phyloP scores from a whole-genome alignment of 2,888 invertebrate genomes.

The Anaspis maculata region DNA sequence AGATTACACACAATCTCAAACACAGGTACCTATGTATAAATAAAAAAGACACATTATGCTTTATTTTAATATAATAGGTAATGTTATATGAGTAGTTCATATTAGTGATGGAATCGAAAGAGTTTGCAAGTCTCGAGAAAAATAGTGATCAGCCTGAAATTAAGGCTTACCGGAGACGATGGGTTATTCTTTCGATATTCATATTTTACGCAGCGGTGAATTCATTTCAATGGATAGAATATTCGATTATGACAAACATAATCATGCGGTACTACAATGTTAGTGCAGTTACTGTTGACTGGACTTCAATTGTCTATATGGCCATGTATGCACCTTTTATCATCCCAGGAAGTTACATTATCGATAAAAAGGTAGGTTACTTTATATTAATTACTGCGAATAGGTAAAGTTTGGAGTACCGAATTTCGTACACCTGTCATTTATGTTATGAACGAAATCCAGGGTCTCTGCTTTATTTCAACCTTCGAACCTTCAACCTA shows the following conservation, averaged over 20 bases:
- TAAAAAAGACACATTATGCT: too few relatives aligned
- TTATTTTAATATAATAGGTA: too few relatives aligned
- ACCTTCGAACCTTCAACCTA: too few relatives aligned
- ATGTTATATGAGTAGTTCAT: too few relatives aligned
- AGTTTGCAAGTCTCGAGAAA: too few relatives aligned
- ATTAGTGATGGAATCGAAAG: too few relatives aligned
- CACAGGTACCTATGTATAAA: too few relatives aligned
- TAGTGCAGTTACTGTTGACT: constrained; percentile 68
- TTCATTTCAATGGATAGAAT: constrained; percentile 93
- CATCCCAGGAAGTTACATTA: constrained; percentile 89
- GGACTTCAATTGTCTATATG: constrained; percentile 97
- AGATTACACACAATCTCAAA: too few relatives aligned
- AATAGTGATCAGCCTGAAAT: constrained; percentile 39
- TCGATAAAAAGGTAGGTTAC: constrained; percentile 77
- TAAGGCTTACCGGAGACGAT: constrained; percentile 63
- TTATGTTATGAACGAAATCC: constrained; percentile 5
- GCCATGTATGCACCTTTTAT: constrained; percentile 89
- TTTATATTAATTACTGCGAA: neutral
- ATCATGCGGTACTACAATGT: constrained; percentile 69
- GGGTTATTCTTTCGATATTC: constrained; percentile 78
- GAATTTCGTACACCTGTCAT: neutral
- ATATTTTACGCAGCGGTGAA: constrained; percentile 80
- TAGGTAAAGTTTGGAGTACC: constrained; percentile 1
- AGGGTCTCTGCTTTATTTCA: too few relatives aligned
- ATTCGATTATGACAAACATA: constrained; percentile 83